These are phyloP conservation scores for Pilophorus perplexus DNA, from an alignment of 2,888 invertebrate genomes.

Conservation along the genomic window DNA sequence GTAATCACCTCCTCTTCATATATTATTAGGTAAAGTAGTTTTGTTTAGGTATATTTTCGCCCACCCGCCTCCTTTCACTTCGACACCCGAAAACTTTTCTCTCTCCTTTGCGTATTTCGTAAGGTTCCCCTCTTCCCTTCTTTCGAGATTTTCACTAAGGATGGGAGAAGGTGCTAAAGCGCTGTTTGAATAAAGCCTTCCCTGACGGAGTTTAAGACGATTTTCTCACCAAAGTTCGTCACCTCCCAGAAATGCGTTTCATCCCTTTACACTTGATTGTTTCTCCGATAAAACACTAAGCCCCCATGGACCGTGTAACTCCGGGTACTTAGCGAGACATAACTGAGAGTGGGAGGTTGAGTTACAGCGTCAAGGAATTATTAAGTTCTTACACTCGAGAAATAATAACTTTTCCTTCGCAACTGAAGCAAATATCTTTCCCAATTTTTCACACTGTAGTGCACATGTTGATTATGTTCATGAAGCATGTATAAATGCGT, in stretches of 20 bases:
- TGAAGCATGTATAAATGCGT: too few relatives aligned
- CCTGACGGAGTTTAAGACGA: constrained; percentile 34
- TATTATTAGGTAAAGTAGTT: constrained; percentile 44
- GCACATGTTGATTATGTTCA: too few relatives aligned
- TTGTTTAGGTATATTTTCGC: constrained; percentile 39
- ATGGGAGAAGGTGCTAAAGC: neutral
- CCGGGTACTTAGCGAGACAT: constrained; percentile 16
- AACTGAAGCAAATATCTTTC: too few relatives aligned
- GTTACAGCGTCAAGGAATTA: neutral
- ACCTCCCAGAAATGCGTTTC: constrained; percentile 36
- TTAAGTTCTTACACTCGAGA: neutral
- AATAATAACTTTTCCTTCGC: neutral
- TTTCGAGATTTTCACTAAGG: neutral
- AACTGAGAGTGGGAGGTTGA: neutral
- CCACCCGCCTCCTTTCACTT: neutral
- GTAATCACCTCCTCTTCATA: constrained; percentile 33
- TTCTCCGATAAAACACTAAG: constrained; percentile 41
- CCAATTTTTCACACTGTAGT: too few relatives aligned
- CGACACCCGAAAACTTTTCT: neutral
- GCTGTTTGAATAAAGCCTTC: constrained; percentile 34
- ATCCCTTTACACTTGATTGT: constrained; percentile 41
- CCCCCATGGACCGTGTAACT: constrained; percentile 40
- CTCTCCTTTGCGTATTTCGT: neutral
- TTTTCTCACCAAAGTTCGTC: constrained; percentile 42
- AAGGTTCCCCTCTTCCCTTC: too few relatives aligned